A percentile compares a stretch with the other conserved stretches of the same genome.
These are phyloP conservation scores for Macrosiphum euphorbiae DNA, from an alignment of 2,888 invertebrate species.

Conservation along the genomic window DNA sequence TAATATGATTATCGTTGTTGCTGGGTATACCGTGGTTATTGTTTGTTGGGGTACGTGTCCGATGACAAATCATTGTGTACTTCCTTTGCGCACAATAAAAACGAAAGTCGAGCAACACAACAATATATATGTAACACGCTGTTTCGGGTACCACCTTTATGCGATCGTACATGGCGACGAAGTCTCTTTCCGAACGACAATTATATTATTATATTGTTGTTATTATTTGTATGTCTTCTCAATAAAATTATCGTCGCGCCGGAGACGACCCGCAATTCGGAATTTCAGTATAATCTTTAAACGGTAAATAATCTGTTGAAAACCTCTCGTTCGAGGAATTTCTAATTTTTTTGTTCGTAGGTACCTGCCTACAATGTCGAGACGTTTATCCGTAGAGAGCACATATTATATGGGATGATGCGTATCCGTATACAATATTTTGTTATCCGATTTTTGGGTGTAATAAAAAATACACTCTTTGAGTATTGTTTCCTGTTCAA, in stretches of 20 bases:
- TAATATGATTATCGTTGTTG: neutral
- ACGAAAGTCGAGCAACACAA: constrained; percentile 16
- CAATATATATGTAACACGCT: constrained; percentile 19
- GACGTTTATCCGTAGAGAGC: neutral
- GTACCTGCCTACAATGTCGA: neutral
- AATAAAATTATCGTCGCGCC: neutral
- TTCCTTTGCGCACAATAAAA: constrained; percentile 31
- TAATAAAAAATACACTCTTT: neutral
- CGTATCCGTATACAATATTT: neutral
- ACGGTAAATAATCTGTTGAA: neutral
- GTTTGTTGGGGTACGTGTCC: neutral
- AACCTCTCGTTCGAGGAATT: neutral
- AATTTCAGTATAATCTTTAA: neutral
- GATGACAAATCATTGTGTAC: neutral
- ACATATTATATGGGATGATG: neutral
- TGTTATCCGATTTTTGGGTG: neutral
- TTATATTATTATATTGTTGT: neutral
- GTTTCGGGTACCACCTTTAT: constrained; percentile 33
- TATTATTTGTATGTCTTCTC: neutral
- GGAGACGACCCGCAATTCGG: neutral
- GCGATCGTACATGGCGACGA: neutral
- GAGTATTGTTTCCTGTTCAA: neutral
- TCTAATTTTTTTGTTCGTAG: neutral
- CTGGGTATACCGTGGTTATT: neutral
- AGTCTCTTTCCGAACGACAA: neutral